Evolutionary conservation across 2,113 vertebrate species (phyloP).

Genomic region (Thomomys bottae): DNA sequence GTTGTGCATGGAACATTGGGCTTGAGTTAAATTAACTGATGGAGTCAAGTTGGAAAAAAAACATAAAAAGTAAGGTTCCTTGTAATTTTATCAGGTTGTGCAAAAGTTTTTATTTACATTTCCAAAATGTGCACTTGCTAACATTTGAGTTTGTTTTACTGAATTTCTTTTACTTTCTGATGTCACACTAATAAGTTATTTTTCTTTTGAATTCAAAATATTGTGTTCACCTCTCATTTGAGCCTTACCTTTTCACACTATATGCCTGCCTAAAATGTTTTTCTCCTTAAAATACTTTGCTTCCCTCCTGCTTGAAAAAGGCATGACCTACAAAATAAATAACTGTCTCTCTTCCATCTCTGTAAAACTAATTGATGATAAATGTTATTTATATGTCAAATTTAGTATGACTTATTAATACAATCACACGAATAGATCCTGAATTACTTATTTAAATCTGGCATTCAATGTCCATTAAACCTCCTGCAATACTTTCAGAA

Average conservation of each 20-base stretch:
- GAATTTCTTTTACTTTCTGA: constrained; percentile 59
- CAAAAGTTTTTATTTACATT: neutral
- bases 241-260: neutral
- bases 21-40: neutral
- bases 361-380: neutral
- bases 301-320: constrained; percentile 1
- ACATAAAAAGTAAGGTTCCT: neutral
- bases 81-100: neutral
- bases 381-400: constrained; percentile 3
- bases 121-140: constrained; percentile 26
- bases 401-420: neutral
- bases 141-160: constrained; percentile 40
- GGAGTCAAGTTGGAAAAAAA: neutral
- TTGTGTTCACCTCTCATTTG: constrained; percentile 2
- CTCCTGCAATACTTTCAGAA: neutral
- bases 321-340: constrained; percentile 3
- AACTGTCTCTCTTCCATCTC: neutral
- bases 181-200: constrained; percentile 17
- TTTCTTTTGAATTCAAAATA: constrained; percentile 48
- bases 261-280: constrained; percentile 41
- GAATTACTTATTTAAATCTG: constrained; percentile 8
- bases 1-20: neutral
- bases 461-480: constrained; percentile 11
- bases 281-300: neutral
- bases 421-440: constrained; percentile 46